These are phyloP conservation scores for Campoletis raptor DNA, from an alignment of 2,888 invertebrate species.

Conservation along the genomic window DNA sequence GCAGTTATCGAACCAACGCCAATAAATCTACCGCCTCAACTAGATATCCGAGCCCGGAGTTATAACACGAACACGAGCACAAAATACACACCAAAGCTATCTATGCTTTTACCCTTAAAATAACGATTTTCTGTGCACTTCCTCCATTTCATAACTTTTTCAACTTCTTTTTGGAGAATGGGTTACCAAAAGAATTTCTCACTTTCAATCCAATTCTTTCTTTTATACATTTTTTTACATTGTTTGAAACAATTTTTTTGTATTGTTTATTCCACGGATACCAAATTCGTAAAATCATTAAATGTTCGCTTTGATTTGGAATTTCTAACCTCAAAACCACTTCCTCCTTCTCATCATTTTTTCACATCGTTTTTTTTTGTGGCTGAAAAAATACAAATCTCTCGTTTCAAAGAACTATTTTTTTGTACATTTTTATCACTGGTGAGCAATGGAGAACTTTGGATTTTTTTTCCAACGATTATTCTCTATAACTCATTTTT, in stretches of 20 bases:
- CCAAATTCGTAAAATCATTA: not conserved
- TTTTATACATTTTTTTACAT: not conserved
- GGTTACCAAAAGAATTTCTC: not conserved
- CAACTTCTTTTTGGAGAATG: not conserved
- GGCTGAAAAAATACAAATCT: not conserved
- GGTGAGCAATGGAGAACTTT: not conserved
- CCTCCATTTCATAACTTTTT: conserved; percentile 7
- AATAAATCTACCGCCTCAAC: conserved; percentile 83
- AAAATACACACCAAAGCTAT: conserved; percentile 66
- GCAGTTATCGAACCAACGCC: conserved; percentile 82
- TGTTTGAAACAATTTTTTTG: not conserved
- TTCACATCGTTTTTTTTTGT: not conserved
- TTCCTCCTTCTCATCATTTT: not conserved
- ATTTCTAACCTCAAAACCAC: not conserved
- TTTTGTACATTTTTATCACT: too few species aligned
- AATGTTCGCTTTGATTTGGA: not conserved
- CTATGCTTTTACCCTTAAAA: conserved; percentile 62
- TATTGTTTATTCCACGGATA: not conserved
- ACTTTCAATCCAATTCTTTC: not conserved
- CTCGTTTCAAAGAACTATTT: not conserved
- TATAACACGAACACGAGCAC: conserved; percentile 73
- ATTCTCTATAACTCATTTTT: too few species aligned
- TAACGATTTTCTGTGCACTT: conserved; percentile 19
- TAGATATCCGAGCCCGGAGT: conserved; percentile 80
- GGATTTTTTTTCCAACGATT: not conserved